These are phyloP conservation scores for Psephotus haematonotus DNA, from an alignment of 2,113 vertebrate species.

Conservation along the genomic window DNA sequence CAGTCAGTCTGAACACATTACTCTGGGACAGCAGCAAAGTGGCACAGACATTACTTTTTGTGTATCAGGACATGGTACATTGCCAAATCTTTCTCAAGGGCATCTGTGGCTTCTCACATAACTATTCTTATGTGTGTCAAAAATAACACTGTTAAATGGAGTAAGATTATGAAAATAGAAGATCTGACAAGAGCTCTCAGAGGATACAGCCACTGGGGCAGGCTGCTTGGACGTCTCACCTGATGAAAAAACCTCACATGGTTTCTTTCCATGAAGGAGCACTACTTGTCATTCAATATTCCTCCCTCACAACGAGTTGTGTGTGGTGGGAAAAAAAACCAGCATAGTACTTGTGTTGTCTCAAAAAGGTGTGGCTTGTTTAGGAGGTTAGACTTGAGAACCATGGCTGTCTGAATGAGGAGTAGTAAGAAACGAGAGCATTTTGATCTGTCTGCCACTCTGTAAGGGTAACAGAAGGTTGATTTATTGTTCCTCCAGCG, in stretches of 20 bases:
- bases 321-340: not conserved
- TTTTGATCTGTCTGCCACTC: not conserved
- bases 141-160: not conserved
- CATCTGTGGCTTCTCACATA: not conserved
- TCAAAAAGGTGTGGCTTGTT: not conserved
- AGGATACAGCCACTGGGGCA: not conserved
- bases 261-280: not conserved
- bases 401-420: not conserved
- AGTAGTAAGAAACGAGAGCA: not conserved
- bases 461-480: not conserved
- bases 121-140: not conserved
- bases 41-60: not conserved
- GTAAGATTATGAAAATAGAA: not conserved
- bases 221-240: not conserved
- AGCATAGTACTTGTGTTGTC: not conserved
- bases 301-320: not conserved
- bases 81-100: not conserved
- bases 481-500: conserved; percentile 35
- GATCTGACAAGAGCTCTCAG: not conserved
- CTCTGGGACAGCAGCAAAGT: not conserved
- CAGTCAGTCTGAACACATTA: not conserved
- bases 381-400: not conserved
- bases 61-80: no score
- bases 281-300: not conserved
- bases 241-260: not conserved